Evolutionary conservation across 2,797 vertebrate species (phyloP).

Genomic region (Anolis apletophallus): DNA sequence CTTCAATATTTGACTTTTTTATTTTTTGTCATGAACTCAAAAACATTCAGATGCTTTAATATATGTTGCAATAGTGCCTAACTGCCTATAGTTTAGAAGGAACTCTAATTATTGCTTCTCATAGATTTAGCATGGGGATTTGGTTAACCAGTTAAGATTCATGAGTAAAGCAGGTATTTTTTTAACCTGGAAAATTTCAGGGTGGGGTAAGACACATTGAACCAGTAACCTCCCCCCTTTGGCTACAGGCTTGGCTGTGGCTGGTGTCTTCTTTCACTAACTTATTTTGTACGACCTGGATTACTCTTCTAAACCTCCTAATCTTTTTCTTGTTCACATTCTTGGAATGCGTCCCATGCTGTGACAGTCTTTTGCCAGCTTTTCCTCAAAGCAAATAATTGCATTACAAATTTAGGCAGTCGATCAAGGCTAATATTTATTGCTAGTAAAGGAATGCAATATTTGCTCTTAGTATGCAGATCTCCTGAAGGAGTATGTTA

Average conservation of each 20-base stretch:
- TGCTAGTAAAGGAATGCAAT: slow-evolving; percentile 6
- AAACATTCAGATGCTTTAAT: too few species aligned
- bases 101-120: too few species aligned
- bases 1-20: too few species aligned
- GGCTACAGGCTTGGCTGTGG: neutral
- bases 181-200: too few species aligned
- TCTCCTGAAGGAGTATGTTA: slow-evolving; percentile 17
- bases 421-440: slow-evolving; percentile 8
- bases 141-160: too few species aligned
- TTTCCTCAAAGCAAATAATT: neutral
- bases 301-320: slow-evolving; percentile 8
- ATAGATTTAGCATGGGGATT: too few species aligned
- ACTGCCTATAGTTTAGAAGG: too few species aligned
- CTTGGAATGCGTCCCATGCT: neutral
- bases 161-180: too few species aligned
- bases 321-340: slow-evolving; percentile 22
- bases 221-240: too few species aligned
- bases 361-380: neutral
- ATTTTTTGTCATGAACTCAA: too few species aligned
- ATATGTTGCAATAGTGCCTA: too few species aligned
- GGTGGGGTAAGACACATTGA: too few species aligned
- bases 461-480: slow-evolving; percentile 8
- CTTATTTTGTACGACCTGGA: neutral
- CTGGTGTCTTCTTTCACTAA: neutral
- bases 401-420: neutral